Conservation (phyloP, 1,140 invertebrate genomes). For the Coptotermes formosanus region DNA sequence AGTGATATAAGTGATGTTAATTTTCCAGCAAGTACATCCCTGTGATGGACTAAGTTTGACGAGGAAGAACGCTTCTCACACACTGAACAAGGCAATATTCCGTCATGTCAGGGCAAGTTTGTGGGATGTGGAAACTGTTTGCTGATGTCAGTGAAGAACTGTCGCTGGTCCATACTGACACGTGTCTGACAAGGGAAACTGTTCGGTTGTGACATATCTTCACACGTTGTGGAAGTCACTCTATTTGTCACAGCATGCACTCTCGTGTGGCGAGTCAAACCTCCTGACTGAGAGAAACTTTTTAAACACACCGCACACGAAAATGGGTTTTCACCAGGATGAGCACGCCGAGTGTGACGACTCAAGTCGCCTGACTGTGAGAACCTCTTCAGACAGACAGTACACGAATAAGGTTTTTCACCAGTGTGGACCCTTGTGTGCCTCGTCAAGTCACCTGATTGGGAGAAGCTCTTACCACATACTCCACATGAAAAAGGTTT, state of each 20-base stretch:
- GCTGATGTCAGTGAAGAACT: constrained; percentile 1
- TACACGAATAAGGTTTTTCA: constrained; percentile 44
- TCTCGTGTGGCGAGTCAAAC: not conserved
- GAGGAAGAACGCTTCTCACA: not conserved
- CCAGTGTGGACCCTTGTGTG: constrained; percentile 46
- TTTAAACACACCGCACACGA: not conserved
- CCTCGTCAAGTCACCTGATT: constrained; percentile 45
- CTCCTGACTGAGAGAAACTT: not conserved
- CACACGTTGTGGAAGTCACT: not conserved
- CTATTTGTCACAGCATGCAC: not conserved
- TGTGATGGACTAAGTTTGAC: not conserved
- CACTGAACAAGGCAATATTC: not conserved
- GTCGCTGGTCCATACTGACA: not conserved
- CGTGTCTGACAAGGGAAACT: not conserved
- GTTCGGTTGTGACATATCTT: not conserved
- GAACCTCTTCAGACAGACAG: constrained; percentile 36
- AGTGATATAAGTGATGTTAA: too few relatives aligned
- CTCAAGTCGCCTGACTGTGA: constrained; percentile 30
- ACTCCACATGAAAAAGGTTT: constrained; percentile 45
- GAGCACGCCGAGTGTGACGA: not conserved
- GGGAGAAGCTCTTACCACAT: constrained; percentile 47
- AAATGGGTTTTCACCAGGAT: constrained; percentile 10
- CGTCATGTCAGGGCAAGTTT: not conserved
- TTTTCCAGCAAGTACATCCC: too few relatives aligned
- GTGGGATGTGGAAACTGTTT: not conserved